Conservation (phyloP, 2,113 vertebrate genomes). For the Poicephalus meyeri region DNA sequence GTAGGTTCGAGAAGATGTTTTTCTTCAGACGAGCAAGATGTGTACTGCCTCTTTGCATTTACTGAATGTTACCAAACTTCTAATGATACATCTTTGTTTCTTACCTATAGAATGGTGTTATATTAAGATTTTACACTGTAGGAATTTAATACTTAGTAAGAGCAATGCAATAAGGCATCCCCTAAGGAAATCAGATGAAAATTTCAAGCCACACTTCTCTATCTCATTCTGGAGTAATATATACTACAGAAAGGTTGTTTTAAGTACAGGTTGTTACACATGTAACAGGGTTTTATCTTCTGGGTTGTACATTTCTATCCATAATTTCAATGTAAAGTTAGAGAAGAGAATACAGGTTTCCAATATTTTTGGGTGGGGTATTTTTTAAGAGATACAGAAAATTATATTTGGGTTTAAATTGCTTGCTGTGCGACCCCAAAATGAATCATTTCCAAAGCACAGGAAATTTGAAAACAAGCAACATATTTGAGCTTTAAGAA, state of each 20-base stretch:
- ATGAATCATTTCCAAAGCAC: not conserved
- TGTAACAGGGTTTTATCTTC: not conserved
- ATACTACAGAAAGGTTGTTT: not conserved
- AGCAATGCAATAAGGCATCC: not conserved
- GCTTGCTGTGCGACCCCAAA: not conserved
- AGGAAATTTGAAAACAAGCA: not conserved
- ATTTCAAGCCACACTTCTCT: not conserved
- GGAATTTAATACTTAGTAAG: not conserved
- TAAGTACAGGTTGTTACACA: not conserved
- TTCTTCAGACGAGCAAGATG: not conserved
- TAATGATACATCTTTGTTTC: not conserved
- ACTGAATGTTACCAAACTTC: not conserved
- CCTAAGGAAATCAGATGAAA: not conserved
- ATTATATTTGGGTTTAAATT: not conserved
- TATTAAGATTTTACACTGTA: not conserved
- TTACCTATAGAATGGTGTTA: not conserved
- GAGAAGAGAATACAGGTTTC: not conserved
- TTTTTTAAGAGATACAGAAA: not conserved
- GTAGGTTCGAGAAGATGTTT: not conserved
- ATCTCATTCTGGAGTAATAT: not conserved
- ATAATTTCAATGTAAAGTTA: not conserved
- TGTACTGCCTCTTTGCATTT: not conserved
- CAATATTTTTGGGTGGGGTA: accelerated
- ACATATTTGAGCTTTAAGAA: not conserved
- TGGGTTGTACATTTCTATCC: not conserved